Evolutionary conservation across 2,888 invertebrate genomes (phyloP), one percentile per base, ranked within the genome.

Genomic region (Apamea sordens): DNA sequence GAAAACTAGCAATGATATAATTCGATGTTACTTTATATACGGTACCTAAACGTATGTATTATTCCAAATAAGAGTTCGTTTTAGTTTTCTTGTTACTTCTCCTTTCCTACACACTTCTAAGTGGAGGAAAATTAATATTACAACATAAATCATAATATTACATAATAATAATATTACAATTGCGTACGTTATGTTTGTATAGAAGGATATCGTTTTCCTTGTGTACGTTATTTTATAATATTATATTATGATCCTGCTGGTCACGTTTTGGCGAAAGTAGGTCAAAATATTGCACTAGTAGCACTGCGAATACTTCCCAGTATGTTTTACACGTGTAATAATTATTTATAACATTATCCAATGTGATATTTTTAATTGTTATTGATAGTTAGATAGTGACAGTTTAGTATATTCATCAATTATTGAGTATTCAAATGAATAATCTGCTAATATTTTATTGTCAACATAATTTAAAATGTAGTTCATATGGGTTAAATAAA

Each of bases 181-280:
- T 73, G 72, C n/a, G 59, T 83, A 41, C 7, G 41, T 41, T 41
- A 41, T 41, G 41, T 36, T 77, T 75, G 41, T 70, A 77, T 77
- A 68, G 44, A 68, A 71, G 28, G 79, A 73, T 67, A 73, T 59
- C 67, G 63, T 84, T 87, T 82, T 78, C 85, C 82, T 81, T 73
- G 50, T 82, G 41, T 65, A 64, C 64, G 65, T 36, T 79, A 72
- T 21, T 74, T 82, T 86, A 44, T 56, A 77, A 65, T 79, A 77
- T 75, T 65, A 86, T 68, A 41, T 79, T 79, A 73, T 71, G 83
- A 86, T 77, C 61, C 36, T 47, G 67, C 13, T 74, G 74, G 79
- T 82, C 85, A 85, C 79, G 83, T 86, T 73, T 69, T 13, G 69
- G 18, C 47, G 56, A 69, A 85, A 86, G 53, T 85, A 65, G 85